These are phyloP conservation scores for Caenorhabditis sp. DNA, from an alignment of 2,888 invertebrate species.

Conservation along the genomic window DNA sequence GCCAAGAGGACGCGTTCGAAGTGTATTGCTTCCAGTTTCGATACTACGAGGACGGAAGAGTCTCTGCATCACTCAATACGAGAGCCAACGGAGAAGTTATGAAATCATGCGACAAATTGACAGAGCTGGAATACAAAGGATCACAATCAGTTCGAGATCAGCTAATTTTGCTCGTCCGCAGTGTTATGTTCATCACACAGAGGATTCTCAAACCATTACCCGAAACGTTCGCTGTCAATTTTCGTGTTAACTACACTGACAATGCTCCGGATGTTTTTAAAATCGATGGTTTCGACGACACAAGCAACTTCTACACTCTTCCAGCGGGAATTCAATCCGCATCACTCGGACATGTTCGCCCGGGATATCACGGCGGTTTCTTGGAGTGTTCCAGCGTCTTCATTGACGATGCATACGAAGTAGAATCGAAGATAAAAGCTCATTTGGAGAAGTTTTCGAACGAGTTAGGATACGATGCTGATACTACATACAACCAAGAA, in stretches of 20 bases:
- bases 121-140: constrained; percentile 36
- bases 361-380: constrained; percentile 6
- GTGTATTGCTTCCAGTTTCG: constrained; percentile 42
- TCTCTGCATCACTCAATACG: constrained; percentile 2
- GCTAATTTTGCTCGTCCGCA: constrained; percentile 14
- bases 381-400: constrained; percentile 15
- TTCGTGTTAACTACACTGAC: constrained; percentile 41
- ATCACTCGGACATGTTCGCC: constrained; percentile 22
- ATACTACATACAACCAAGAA: constrained; percentile 2
- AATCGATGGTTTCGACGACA: constrained; percentile 3
- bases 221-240: constrained; percentile 27
- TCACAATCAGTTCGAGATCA: constrained; percentile 23
- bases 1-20: constrained; percentile 54
- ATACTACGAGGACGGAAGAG: constrained; percentile 35
- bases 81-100: not conserved
- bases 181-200: constrained; percentile 43
- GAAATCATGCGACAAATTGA: not conserved
- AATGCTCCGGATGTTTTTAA: constrained; percentile 10
- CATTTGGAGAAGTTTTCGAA: not conserved
- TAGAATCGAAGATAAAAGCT: not conserved
- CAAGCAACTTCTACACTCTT: constrained; percentile 12
- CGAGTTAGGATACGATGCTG: not conserved
- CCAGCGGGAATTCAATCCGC: not conserved
- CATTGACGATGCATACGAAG: constrained; percentile 5
- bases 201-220: constrained; percentile 39